These are phyloP conservation scores for Salarias fasciatus DNA, from an alignment of 2,797 vertebrate genomes.

Conservation along the genomic window DNA sequence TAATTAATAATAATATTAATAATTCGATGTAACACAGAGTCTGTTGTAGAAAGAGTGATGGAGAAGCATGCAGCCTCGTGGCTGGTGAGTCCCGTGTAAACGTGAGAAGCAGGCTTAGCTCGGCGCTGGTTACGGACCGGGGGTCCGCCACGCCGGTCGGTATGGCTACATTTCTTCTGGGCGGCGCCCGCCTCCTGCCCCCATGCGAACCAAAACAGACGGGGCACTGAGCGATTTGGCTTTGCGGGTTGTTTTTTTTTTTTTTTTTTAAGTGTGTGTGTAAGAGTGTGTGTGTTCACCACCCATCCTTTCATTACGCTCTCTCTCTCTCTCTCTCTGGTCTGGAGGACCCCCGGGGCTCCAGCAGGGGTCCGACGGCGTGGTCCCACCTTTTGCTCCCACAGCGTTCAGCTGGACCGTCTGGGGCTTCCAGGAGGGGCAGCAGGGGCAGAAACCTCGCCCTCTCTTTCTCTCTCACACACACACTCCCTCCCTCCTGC, in stretches of 20 bases:
- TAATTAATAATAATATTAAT: constrained; percentile 65
- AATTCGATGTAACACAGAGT: constrained; percentile 62
- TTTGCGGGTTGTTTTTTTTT: constrained; percentile 34
- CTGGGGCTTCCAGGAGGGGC: constrained; percentile 45
- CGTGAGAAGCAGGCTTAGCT: constrained; percentile 64
- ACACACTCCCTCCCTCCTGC: background rate
- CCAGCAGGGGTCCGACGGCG: constrained; percentile 43
- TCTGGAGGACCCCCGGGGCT: constrained; percentile 29
- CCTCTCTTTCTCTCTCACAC: constrained; percentile 23
- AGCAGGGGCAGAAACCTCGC: constrained; percentile 13
- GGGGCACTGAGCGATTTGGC: constrained; percentile 59
- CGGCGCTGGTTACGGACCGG: constrained; percentile 58
- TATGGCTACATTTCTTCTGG: constrained; percentile 73
- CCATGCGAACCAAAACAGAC: constrained; percentile 57
- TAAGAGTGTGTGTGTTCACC: constrained; percentile 4
- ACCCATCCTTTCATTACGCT: constrained; percentile 15
- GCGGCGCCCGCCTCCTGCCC: constrained; percentile 57
- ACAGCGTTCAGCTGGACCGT: constrained; percentile 18
- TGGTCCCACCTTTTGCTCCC: too few species aligned
- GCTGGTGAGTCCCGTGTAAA: constrained; percentile 73
- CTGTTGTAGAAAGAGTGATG: constrained; percentile 57
- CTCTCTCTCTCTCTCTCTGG: constrained; percentile 8
- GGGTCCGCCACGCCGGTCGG: constrained; percentile 52
- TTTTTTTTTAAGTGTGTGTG: constrained; percentile 5
- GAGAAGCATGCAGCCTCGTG: constrained; percentile 72